phyloP scores from a whole-genome alignment of 2,113 vertebrate genomes.

The Amphilophus citrinellus region DNA sequence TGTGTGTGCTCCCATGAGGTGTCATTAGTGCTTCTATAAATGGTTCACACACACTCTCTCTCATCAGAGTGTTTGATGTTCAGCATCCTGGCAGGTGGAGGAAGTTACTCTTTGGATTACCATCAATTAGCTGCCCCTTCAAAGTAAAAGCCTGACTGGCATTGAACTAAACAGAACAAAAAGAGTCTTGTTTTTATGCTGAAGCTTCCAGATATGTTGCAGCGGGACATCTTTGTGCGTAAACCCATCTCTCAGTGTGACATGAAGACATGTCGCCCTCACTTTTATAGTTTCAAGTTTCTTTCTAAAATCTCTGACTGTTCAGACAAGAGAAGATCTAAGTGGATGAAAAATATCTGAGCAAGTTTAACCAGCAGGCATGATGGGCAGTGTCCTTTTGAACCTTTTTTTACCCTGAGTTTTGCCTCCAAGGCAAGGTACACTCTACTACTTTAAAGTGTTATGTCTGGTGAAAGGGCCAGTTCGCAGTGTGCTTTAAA shows the following conservation, averaged over 20 bases:
- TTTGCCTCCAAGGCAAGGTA: background rate
- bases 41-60: background rate
- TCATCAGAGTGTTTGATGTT: constrained; percentile 47
- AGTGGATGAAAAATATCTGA: background rate
- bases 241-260: background rate
- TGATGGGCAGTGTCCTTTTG: background rate
- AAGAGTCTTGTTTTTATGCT: background rate
- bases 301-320: background rate
- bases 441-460: background rate
- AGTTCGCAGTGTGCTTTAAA: background rate
- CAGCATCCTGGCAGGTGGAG: constrained; percentile 36
- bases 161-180: background rate
- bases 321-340: background rate
- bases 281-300: background rate
- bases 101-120: constrained; percentile 38
- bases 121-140: constrained; percentile 23
- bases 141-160: constrained; percentile 37
- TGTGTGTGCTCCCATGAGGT: constrained; percentile 5
- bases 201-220: background rate
- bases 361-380: background rate
- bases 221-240: background rate
- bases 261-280: background rate
- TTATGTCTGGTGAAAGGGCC: background rate
- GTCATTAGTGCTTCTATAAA: constrained; percentile 57
- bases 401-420: background rate